Conservation (phyloP, 2,113 vertebrate species). For the Alaudala cheleensis region DNA sequence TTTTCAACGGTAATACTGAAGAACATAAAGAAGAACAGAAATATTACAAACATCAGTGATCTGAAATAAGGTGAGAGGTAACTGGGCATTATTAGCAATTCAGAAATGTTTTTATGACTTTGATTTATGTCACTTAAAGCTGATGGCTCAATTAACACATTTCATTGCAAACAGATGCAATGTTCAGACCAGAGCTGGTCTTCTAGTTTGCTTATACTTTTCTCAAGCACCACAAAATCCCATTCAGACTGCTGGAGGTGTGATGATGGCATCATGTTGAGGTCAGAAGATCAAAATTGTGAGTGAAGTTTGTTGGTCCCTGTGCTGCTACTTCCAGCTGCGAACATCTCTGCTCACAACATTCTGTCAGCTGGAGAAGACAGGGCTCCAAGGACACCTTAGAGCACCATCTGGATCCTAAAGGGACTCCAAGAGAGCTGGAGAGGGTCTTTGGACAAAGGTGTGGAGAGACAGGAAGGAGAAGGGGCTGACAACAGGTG, state of each 20-base stretch:
- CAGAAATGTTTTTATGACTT: background rate
- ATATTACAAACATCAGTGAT: background rate
- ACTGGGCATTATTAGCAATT: background rate
- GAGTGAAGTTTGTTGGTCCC: background rate
- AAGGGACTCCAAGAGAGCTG: background rate
- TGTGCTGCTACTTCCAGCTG: background rate
- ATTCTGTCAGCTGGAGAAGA: background rate
- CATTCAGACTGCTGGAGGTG: background rate
- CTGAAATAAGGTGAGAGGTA: background rate
- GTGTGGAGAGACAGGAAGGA: background rate
- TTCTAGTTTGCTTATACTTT: background rate
- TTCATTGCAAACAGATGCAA: background rate
- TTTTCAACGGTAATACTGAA: background rate
- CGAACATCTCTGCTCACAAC: background rate
- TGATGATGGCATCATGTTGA: accelerated
- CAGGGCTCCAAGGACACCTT: background rate
- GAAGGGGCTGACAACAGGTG: accelerated
- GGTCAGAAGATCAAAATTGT: background rate
- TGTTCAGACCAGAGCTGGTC: background rate
- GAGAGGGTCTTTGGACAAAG: too few species aligned
- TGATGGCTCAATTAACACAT: background rate
- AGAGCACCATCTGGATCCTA: background rate
- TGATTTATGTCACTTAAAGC: background rate
- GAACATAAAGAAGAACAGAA: background rate
- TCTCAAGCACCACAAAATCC: background rate